Base-by-base conservation (phyloP, 2,888 invertebrate species). In the Brachypalpus laphriformis region DNA sequence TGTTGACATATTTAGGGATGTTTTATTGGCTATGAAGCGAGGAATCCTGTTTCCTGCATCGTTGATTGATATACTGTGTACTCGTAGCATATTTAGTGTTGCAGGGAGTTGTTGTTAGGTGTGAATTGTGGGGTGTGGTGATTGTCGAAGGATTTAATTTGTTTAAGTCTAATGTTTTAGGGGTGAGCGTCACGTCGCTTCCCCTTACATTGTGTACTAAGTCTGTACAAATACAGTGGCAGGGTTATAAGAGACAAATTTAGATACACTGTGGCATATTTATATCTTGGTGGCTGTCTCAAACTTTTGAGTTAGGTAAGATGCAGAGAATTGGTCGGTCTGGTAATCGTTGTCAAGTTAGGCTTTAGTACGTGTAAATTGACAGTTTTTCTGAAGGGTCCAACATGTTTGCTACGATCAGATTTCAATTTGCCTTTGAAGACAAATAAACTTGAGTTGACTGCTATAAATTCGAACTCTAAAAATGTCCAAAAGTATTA, bases 1-100 rank as follows among this genome's bases (percentile, higher is more conserved):
- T 86, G 86, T 86, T 86, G 86, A 86, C 82, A 86, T 72, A 77
- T 86, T 86, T 82, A 86, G 80, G 75, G 77, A 82, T 85, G 72
- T 86, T 86, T 86, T 86, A 86, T 86, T 86, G 76, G 77, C 77
- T 82, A 34, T 34, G 70, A 76, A 72, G 71, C 71, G 31, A 49
- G 34, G 74, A 76, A 77, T 82, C 66, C 82, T 86, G 86, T 82
- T 83, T 75, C 81, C 68, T 72, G 61, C 34, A 37, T 54, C 54
- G 70, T 45, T 77, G 82, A 77, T 74, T 70, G 82, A 80, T 78
- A 63, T 49, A 61, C 65, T 9, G 66, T 49, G 22, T 72, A 31
- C 28, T 49, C n/a, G 37, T 37, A 9, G 28, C 25, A n/a, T n/a
- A n/a, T 1, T 14, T 49, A 28, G 20, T 45, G 61, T 47, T 40